phyloP scores from a whole-genome alignment of 2,888 invertebrate species.

The Orthosia incerta region DNA sequence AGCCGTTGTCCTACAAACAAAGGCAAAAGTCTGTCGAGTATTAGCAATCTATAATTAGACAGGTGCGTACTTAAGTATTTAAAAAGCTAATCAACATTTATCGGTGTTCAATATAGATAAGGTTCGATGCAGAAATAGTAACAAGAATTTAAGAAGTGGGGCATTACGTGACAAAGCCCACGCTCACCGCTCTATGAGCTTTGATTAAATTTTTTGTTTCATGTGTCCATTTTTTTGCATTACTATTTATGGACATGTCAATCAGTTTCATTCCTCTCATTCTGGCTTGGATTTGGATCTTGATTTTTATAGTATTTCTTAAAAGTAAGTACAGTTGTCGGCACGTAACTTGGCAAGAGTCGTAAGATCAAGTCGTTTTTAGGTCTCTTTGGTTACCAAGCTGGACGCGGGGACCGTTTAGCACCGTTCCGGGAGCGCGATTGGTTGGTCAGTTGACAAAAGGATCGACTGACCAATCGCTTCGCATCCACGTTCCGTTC shows the following conservation, averaged over 20 bases:
- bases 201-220: conserved; percentile 13
- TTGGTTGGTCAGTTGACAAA: no score
- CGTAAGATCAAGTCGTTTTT: no score
- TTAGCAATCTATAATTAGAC: conserved; percentile 54
- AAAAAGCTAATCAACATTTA: conserved; percentile 58
- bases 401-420: no score
- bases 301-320: not conserved
- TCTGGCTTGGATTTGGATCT: not conserved
- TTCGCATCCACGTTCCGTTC: no score
- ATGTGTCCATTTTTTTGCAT: not conserved
- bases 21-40: conserved; percentile 40
- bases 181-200: conserved; percentile 39
- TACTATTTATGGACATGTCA: not conserved
- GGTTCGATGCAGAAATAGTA: conserved; percentile 54
- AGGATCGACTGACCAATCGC: no score
- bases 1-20: conserved; percentile 33
- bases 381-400: no score
- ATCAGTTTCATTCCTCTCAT: not conserved
- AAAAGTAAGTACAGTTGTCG: not conserved
- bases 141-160: conserved; percentile 47
- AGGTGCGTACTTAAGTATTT: conserved; percentile 35
- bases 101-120: conserved; percentile 56
- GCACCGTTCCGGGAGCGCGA: no score
- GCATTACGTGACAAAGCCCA: conserved; percentile 66
- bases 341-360: no score